phyloP scores from a whole-genome alignment of 2,888 invertebrate species.

The Drosophila macrospina region DNA sequence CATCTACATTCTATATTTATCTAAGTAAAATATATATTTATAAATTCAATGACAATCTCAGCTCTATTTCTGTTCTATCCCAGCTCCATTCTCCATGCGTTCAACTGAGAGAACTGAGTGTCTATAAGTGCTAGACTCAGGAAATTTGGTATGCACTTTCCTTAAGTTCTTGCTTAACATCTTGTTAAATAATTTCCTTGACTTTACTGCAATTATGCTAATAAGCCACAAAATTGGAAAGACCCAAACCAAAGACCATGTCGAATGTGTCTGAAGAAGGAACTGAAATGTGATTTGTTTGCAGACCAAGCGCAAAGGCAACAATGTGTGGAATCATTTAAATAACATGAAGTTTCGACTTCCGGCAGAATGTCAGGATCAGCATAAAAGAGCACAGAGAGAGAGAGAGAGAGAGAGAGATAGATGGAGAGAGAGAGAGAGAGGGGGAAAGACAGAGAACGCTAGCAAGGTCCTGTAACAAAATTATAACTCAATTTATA shows the following conservation, averaged over 20 bases:
- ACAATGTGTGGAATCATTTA: conserved; percentile 56
- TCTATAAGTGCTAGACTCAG: neutral
- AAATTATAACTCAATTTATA: conserved; percentile 76
- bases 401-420: neutral
- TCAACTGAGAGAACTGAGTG: too few relatives aligned
- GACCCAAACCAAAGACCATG: conserved; percentile 30
- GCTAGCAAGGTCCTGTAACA: conserved; percentile 41
- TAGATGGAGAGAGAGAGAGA: neutral
- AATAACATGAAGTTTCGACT: conserved; percentile 58
- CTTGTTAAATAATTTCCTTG: conserved; percentile 1
- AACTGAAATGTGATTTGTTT: conserved; percentile 38
- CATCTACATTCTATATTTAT: too few relatives aligned
- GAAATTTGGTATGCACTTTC: neutral
- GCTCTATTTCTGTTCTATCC: too few relatives aligned
- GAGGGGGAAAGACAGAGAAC: conserved; percentile 2
- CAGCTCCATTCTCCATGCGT: too few relatives aligned
- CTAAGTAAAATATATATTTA: too few relatives aligned
- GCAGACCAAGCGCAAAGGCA: conserved; percentile 28
- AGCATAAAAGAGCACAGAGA: conserved; percentile 24
- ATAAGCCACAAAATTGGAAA: conserved; percentile 15
- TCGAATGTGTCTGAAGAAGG: conserved; percentile 20
- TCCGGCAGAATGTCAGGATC: conserved; percentile 49
- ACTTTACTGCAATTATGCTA: conserved; percentile 9
- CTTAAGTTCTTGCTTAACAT: neutral
- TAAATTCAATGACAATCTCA: neutral